phyloP scores from a whole-genome alignment of 2,797 vertebrate genomes.

The Buceros bicornis region DNA sequence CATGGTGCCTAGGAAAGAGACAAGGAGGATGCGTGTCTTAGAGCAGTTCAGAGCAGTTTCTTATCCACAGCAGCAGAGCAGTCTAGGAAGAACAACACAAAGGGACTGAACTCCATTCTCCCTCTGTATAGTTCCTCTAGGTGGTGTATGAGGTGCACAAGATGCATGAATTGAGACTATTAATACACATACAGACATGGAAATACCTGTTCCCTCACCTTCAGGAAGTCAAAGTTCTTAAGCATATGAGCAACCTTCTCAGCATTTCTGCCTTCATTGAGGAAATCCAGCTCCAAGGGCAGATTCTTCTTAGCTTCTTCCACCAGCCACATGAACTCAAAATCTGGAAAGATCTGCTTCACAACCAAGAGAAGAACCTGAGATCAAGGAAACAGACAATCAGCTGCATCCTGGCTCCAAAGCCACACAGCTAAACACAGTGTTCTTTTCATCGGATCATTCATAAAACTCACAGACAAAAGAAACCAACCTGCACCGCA shows the following conservation, averaged over 20 bases:
- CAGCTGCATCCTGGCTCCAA: not conserved
- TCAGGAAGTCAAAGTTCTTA: constrained; percentile 88
- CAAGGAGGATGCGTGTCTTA: not conserved
- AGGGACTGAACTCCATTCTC: not conserved
- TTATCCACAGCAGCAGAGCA: not conserved
- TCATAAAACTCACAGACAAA: not conserved
- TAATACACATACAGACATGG: not conserved
- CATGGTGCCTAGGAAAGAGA: not conserved
- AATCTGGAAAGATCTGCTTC: constrained; percentile 95
- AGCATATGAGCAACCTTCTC: constrained; percentile 91
- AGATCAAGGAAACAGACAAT: constrained; percentile 10
- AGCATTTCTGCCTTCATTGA: constrained; percentile 94
- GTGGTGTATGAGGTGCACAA: not conserved
- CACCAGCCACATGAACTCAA: constrained; percentile 96
- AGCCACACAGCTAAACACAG: not conserved
- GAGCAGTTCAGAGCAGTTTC: not conserved
- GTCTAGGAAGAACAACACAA: not conserved
- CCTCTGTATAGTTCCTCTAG: not conserved
- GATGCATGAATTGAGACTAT: not conserved
- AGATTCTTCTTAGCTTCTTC: constrained; percentile 98
- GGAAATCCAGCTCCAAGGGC: constrained; percentile 94
- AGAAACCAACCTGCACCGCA: not conserved
- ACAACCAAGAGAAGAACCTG: constrained; percentile 89
- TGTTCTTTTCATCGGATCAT: not conserved
- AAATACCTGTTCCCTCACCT: constrained; percentile 79